Base-by-base conservation (phyloP, 2,888 invertebrate genomes). In the Parascotia fuliginaria region DNA sequence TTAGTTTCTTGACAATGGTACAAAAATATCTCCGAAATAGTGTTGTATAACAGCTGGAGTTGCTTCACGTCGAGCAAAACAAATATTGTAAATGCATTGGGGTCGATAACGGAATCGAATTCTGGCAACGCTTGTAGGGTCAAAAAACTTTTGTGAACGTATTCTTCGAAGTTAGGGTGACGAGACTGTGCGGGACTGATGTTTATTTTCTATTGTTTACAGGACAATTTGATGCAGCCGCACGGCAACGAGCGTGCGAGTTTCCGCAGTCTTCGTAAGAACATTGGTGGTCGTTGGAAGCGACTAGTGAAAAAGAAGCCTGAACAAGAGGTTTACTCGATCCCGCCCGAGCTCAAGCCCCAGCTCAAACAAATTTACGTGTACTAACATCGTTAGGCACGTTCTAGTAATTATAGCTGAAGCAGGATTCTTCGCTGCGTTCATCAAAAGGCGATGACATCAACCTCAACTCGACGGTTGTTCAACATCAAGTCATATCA, bases 361-460 rank as follows among this genome's bases (percentile, higher is more conserved):
- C 97, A 97, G 92, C 94, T 97, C 71, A 97, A 97, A 92, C 95
- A 96, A 83, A 97, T 97, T 81, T 97, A 97, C 89, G 97, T 97
- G 83, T 97, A 97, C 92, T 97, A 93, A 51, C 31, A 51, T 29
- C 34, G 34, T 36, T 93, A 70, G 59, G 64, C 64, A 69, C 51
- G 56, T 61, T 64, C 65, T 75, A 73, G 73, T 61, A 65, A 73
- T 75, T 65, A 79, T 80, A 83, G 79, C 74, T 77, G 87, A 87
- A 89, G 87, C 88, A 83, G 87, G 85, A 84, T 72, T 75, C 84
- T 87, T 88, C 82, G 78, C 68, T 72, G 72, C 79, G 80, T 80
- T 81, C 79, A 67, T 64, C 64, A 63, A 55, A 59, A 64, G 71
- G 75, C 71, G 65, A 77, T 80, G 81, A 84, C 82, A 75, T 77